A percentile compares a stretch with the other conserved stretches of the same genome.
These are phyloP conservation scores for Andricus quercusramuli DNA, from an alignment of 2,888 invertebrate species.

Conservation along the genomic window DNA sequence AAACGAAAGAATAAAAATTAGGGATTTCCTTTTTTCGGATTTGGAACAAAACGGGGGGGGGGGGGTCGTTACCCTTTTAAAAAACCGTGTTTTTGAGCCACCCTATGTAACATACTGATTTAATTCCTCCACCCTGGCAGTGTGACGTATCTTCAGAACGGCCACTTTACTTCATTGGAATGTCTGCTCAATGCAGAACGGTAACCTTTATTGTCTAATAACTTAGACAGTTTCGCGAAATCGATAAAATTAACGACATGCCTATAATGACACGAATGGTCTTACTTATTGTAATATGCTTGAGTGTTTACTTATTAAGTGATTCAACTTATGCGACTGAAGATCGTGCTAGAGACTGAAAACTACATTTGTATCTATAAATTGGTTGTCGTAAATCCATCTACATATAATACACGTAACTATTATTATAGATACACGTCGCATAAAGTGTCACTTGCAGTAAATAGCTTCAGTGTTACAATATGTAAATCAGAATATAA, in stretches of 20 bases:
- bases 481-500: conserved; percentile 6
- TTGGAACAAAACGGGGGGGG: too few relatives aligned
- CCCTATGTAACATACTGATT: too few relatives aligned
- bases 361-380: background rate
- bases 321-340: background rate
- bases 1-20: too few relatives aligned
- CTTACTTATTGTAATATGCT: background rate
- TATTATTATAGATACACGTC: background rate
- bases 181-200: background rate
- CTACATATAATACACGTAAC: background rate
- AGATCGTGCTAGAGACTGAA: background rate
- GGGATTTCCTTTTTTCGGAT: too few relatives aligned
- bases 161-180: too few relatives aligned
- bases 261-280: background rate
- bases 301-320: background rate
- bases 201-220: background rate
- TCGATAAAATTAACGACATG: conserved; percentile 3
- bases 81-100: too few relatives aligned
- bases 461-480: background rate
- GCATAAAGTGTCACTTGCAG: background rate
- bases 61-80: too few relatives aligned
- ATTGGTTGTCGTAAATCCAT: conserved; percentile 6
- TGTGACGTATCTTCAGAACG: too few relatives aligned
- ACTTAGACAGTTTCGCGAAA: background rate
- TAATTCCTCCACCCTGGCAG: too few relatives aligned